Evolutionary conservation across 2,888 invertebrate genomes (phyloP).

Genomic region (Antheraea assamensis): DNA sequence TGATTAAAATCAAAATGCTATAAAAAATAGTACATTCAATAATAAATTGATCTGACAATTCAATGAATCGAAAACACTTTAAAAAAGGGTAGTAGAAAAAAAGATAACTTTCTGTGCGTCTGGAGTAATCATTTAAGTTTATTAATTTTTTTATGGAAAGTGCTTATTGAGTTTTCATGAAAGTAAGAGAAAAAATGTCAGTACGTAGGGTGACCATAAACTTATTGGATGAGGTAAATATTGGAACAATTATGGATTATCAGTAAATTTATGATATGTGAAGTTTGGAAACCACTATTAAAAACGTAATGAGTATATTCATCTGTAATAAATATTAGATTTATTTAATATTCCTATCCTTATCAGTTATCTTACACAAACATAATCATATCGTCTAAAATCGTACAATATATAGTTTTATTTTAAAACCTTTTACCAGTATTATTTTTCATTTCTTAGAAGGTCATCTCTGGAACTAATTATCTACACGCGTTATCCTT

Average conservation of each 20-base stretch:
- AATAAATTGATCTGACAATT: background rate
- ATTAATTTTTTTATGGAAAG: background rate
- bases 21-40: background rate
- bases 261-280: no score
- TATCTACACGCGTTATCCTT: no score
- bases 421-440: no score
- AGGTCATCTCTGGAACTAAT: background rate
- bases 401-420: background rate
- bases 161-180: slow-evolving; percentile 1
- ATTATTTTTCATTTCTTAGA: background rate
- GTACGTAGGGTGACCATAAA: background rate
- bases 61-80: background rate
- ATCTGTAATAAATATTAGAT: no score
- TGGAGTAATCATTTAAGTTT: background rate
- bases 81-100: background rate
- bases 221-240: no score
- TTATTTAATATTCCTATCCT: no score
- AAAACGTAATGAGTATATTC: no score
- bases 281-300: no score
- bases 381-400: no score
- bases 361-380: no score
- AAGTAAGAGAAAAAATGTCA: background rate
- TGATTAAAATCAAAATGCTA: no score
- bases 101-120: background rate
- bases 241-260: no score